phyloP scores from a whole-genome alignment of 2,797 vertebrate species.

The Ibycter americanus region DNA sequence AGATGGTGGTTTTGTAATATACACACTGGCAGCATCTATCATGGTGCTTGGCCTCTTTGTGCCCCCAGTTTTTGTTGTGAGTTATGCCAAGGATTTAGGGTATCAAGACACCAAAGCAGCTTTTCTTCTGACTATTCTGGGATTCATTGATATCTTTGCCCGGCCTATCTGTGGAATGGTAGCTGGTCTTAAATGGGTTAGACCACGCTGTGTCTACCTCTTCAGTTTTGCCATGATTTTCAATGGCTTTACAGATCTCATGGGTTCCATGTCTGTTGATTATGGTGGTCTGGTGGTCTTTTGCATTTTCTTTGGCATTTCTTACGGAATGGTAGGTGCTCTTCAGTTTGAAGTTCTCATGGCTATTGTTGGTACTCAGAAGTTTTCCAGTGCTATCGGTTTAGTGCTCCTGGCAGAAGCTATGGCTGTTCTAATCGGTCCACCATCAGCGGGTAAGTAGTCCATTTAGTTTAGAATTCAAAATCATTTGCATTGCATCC shows the following conservation, averaged over 20 bases:
- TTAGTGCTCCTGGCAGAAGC: constrained; percentile 93
- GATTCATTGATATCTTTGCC: constrained; percentile 94
- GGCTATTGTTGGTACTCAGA: constrained; percentile 91
- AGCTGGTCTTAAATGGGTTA: constrained; percentile 86
- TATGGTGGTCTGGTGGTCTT: constrained; percentile 87
- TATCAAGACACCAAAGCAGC: constrained; percentile 89
- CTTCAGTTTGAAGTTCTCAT: constrained; percentile 98
- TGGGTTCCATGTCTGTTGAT: constrained; percentile 82
- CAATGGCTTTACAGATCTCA: constrained; percentile 89
- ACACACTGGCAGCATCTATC: constrained; percentile 87
- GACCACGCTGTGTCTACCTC: constrained; percentile 91
- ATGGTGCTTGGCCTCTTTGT: constrained; percentile 97
- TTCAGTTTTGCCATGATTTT: constrained; percentile 95
- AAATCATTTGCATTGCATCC: background rate
- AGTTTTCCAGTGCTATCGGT: constrained; percentile 94
- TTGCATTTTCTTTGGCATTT: constrained; percentile 95
- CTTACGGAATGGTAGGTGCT: constrained; percentile 97
- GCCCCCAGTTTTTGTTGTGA: constrained; percentile 94
- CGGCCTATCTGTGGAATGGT: constrained; percentile 89
- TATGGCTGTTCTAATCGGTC: constrained; percentile 91
- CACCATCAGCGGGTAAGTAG: constrained; percentile 88
- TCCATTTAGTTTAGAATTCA: background rate
- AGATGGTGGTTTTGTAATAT: constrained; percentile 89
- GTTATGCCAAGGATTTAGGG: constrained; percentile 90
- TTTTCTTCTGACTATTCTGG: constrained; percentile 90